Evolutionary conservation across 2,888 invertebrate genomes (phyloP).

Genomic region (Sarcophaga variegata): DNA sequence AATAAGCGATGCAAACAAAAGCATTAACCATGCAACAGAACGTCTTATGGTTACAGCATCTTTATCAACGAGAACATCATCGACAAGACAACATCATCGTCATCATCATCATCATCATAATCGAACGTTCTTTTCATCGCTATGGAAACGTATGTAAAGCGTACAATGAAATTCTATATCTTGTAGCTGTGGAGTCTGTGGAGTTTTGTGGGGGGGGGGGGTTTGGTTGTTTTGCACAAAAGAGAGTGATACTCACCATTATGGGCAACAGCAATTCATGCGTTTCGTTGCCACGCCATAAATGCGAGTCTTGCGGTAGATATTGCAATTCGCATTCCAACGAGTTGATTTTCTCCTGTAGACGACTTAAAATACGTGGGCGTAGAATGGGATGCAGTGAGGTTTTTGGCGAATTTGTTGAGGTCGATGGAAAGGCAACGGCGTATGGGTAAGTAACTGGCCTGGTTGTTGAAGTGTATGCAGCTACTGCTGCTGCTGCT

Average conservation of each 20-base stretch:
- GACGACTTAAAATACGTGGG: constrained; percentile 82
- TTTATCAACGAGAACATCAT: background rate
- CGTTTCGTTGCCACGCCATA: constrained; percentile 88
- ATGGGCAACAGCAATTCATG: constrained; percentile 87
- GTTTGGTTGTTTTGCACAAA: background rate
- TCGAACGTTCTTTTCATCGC: background rate
- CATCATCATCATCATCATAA: background rate
- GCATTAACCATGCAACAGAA: background rate
- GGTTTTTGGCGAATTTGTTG: constrained; percentile 75
- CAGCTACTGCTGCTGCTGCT: background rate
- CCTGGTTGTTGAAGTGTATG: background rate
- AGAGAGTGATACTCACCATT: constrained; percentile 83
- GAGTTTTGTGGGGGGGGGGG: background rate
- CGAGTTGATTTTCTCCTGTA: constrained; percentile 86
- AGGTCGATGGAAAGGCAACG: constrained; percentile 10
- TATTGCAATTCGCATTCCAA: constrained; percentile 86
- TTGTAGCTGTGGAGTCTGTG: too few species aligned
- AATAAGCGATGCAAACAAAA: constrained; percentile 22
- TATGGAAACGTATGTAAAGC: too few species aligned
- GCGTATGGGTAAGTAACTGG: background rate
- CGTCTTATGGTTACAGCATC: background rate
- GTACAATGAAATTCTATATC: constrained; percentile 10
- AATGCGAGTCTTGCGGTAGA: constrained; percentile 85
- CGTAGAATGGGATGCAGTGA: constrained; percentile 78
- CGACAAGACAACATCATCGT: background rate